Conservation (phyloP, 2,888 invertebrate genomes). For the Sinelater perroti region DNA sequence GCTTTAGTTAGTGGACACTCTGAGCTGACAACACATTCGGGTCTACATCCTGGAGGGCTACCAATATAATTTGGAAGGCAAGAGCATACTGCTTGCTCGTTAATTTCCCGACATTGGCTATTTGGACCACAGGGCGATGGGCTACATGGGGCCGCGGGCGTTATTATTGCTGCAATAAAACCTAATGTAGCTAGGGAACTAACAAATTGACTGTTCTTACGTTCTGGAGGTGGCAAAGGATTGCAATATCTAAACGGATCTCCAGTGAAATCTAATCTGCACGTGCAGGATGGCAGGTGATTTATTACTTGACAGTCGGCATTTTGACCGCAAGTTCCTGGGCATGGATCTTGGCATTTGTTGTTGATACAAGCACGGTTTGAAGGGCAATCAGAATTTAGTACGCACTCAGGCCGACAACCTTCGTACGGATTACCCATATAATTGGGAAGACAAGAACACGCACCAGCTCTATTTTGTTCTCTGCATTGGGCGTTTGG, state of each 20-base stretch:
- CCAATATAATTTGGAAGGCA: constrained; percentile 62
- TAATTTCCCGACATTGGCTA: constrained; percentile 77
- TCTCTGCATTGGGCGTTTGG: constrained; percentile 72
- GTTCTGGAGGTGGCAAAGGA: constrained; percentile 50
- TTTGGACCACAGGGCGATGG: constrained; percentile 82
- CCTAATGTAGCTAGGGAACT: not conserved
- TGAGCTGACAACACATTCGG: constrained; percentile 80
- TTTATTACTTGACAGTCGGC: constrained; percentile 79
- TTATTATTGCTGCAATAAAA: constrained; percentile 58
- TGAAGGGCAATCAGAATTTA: constrained; percentile 76
- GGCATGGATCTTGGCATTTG: constrained; percentile 83
- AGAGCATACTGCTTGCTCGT: constrained; percentile 63
- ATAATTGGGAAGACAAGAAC: constrained; percentile 74
- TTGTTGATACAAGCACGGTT: constrained; percentile 77
- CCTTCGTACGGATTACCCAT: constrained; percentile 82
- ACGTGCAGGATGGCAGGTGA: constrained; percentile 75
- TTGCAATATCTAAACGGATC: constrained; percentile 68
- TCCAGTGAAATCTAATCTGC: constrained; percentile 71
- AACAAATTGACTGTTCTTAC: constrained; percentile 39
- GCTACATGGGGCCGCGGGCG: constrained; percentile 68
- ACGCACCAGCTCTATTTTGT: constrained; percentile 71
- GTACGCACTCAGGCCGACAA: constrained; percentile 78
- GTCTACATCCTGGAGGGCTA: constrained; percentile 74
- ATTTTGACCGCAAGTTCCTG: constrained; percentile 79
- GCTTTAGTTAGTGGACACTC: constrained; percentile 78